A percentile compares a stretch with the other conserved stretches of the same genome.
Evolutionary conservation across 2,113 vertebrate genomes (phyloP).

Genomic region (Psophia crepitans): DNA sequence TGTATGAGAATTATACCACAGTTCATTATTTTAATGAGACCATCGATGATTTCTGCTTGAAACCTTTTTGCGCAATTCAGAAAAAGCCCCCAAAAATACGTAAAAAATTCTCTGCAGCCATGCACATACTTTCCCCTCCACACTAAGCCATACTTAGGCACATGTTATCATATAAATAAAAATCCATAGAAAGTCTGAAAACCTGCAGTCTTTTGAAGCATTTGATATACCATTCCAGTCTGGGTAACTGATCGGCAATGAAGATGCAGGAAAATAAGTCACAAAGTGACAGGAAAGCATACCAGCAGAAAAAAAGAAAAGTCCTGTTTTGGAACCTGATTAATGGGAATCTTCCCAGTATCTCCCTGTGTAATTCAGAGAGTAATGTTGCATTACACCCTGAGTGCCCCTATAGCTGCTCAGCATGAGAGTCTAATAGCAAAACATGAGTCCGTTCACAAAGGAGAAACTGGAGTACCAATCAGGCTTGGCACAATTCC

Average conservation of each 20-base stretch:
- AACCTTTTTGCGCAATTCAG: not conserved
- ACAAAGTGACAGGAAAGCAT: not conserved
- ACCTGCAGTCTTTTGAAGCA: not conserved
- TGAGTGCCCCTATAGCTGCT: not conserved
- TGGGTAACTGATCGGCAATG: not conserved
- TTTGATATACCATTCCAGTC: not conserved
- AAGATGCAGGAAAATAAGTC: not conserved
- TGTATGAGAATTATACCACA: not conserved
- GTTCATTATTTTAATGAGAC: not conserved
- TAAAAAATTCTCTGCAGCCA: not conserved
- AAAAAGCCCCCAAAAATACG: not conserved
- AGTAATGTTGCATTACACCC: not conserved
- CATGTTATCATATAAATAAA: not conserved
- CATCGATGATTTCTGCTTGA: not conserved
- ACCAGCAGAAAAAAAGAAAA: not conserved
- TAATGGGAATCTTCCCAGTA: not conserved
- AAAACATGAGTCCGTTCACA: not conserved
- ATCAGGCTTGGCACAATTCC: not conserved
- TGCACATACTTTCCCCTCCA: not conserved
- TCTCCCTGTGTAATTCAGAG: not conserved
- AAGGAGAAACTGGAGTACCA: not conserved
- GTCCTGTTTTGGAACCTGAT: not conserved
- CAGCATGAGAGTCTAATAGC: not conserved
- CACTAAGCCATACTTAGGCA: not conserved
- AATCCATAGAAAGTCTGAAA: not conserved